Base-by-base conservation (phyloP, 2,888 invertebrate genomes). In the Drosophila pseudotakahashii region DNA sequence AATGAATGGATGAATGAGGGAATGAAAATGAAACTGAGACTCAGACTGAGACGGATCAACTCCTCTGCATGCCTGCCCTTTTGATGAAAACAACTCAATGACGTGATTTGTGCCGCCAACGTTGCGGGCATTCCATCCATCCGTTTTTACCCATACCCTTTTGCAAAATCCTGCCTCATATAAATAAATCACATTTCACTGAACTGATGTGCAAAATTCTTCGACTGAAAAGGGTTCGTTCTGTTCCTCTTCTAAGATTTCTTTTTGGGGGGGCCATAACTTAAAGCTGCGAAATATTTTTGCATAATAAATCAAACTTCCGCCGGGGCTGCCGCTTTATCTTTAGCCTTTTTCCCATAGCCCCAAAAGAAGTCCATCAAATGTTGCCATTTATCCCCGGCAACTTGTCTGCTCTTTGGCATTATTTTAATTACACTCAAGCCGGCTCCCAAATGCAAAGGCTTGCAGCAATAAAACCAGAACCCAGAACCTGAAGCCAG, bases 101-200 rank as follows among this genome's bases (percentile, higher is more conserved):
- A 88, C 89, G 84, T 84, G 89, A 84, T 84, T 85, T 89, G 88
- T 88, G 79, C 79, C 88, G 76, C 86, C 89, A 89, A 82, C 89
- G 84, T 83, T 71, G 89, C 62, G 39, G 36, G 42, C 50, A 26
- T 48, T 26, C 64, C 51, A 51, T 26, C 64, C 51, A 51, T 51
- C 51, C n/a, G 3, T 2, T 30, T 30, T 3, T n/a, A 34, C 54
- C 36, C 48, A 32, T 39, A n/a, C 37, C 58, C 34, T 11, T 51
- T 30, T 30, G 47, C 54, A 34, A 68, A 67, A 76, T 64, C 64
- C 79, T 69, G 61, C 50, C 78, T 75, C 81, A 73, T 75, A 82
- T 82, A 83, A 63, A 63, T 83, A 83, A 83, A 83, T 83, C 89
- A 89, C 74, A 80, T 80, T 74, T 76, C 57, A 68, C 74, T 53